Conservation (phyloP, 1,140 invertebrate species). For the Cydia amplana region DNA sequence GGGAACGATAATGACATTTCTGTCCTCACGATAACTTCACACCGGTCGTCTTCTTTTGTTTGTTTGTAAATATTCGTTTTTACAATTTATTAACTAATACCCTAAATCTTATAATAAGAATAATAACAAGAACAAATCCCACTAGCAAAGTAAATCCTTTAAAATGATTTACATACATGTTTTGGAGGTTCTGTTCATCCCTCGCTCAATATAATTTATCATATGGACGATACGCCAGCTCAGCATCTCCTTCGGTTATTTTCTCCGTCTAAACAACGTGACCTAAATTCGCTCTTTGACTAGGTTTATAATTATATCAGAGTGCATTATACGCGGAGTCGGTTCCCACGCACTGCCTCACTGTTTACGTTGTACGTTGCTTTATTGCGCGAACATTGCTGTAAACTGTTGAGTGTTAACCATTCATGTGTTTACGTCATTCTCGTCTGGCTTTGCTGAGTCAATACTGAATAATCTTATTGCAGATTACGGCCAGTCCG, state of each 20-base stretch:
- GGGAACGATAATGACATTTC: too few relatives aligned
- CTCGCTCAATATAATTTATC: too few relatives aligned
- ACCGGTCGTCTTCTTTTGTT: too few relatives aligned
- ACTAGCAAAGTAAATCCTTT: too few relatives aligned
- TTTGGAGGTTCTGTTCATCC: too few relatives aligned
- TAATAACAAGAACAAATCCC: too few relatives aligned
- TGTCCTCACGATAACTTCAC: too few relatives aligned
- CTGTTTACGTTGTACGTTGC: neutral
- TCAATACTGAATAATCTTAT: neutral
- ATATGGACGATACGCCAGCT: too few relatives aligned
- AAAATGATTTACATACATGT: too few relatives aligned
- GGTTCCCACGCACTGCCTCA: neutral
- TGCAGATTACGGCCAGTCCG: neutral
- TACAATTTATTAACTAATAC: too few relatives aligned
- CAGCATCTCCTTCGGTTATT: neutral
- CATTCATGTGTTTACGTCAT: slow-evolving; percentile 9
- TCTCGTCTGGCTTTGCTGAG: neutral
- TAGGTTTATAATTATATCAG: neutral
- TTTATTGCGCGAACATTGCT: slow-evolving; percentile 11
- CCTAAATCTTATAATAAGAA: too few relatives aligned
- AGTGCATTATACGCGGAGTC: neutral
- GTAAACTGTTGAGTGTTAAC: neutral
- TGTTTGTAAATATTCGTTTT: too few relatives aligned
- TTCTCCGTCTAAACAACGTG: neutral
- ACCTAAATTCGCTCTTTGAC: neutral